Evolutionary conservation across 2,113 vertebrate genomes (phyloP), one percentile per base, ranked within the genome.

Genomic region (Hiodon tergisus): DNA sequence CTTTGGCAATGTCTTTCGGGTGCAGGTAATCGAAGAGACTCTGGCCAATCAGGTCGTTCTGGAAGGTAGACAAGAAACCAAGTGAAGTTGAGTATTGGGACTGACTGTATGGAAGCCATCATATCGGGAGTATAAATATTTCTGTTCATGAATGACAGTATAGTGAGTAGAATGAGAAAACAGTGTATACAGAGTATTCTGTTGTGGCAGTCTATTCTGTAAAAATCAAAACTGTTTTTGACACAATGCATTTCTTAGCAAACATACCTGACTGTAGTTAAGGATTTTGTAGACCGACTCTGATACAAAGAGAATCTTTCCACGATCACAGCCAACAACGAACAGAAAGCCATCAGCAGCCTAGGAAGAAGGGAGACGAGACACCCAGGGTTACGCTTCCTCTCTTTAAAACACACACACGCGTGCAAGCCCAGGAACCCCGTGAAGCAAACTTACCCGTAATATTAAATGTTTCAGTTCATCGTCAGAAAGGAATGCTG

Each of bases 1-100:
- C 97, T 94, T 99, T 99, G 91, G 96, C 96, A n/a, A 99, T 99
- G 86, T 99, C 97, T 91, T 99, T 99, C 77, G 97, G 97, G 76
- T 99, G 97, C 84, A 99, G 93, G 88, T 98, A 99, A 87, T 99
- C 97, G 78, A 99, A 99, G 80, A 99, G 86, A 85, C 97, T 99
- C 90, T 99, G 97, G 77, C 97, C 97, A 79, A 99, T 99, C 82
- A 99, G 92, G 86, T 99, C 97, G 47, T 98, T 98, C 97, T 92
- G 65, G 7, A 13, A 50, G 10, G 47, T 16, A 0, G 6, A 54
- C 50, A 54, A 46, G 11, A 2, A 55, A 16, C 17, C 10, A 47
- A 17, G 14, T 59, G 14, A 59, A 59, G 14, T 59, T 9, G 58
- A 59, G 58, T 59, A 3, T 31, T 31, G 31, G 31, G 58, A 59